Conservation (phyloP, 2,113 vertebrate genomes). For the Rostratula benghalensis region DNA sequence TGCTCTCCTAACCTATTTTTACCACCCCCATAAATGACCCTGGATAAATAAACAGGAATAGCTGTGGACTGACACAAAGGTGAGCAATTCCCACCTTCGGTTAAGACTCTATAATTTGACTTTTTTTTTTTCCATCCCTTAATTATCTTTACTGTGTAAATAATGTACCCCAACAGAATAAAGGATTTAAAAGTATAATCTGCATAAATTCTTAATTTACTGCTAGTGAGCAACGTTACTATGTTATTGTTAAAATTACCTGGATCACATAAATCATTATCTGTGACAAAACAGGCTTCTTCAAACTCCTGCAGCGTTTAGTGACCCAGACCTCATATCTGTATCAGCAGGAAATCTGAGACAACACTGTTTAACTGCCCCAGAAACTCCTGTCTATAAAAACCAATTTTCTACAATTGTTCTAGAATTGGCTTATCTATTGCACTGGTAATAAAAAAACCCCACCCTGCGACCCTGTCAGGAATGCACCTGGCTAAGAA, state of each 20-base stretch:
- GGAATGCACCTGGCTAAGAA: background rate
- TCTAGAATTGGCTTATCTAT: background rate
- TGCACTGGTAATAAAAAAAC: background rate
- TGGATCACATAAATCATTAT: background rate
- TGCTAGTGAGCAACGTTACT: background rate
- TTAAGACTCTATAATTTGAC: background rate
- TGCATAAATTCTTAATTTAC: background rate
- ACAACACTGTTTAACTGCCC: background rate
- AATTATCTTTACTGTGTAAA: background rate
- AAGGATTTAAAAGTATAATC: background rate
- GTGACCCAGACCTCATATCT: background rate
- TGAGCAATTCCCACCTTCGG: background rate
- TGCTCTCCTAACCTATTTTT: background rate
- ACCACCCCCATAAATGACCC: background rate
- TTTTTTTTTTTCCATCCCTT: background rate
- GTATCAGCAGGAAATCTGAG: background rate
- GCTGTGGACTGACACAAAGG: background rate
- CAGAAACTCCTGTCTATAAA: background rate
- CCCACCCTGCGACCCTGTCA: background rate
- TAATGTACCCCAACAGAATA: background rate
- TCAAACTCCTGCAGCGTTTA: background rate
- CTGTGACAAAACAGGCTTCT: background rate
- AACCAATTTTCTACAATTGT: background rate
- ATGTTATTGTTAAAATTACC: background rate
- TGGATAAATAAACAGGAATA: background rate